Base-by-base conservation (phyloP, 2,113 vertebrate genomes). In the Dissostichus mawsoni region DNA sequence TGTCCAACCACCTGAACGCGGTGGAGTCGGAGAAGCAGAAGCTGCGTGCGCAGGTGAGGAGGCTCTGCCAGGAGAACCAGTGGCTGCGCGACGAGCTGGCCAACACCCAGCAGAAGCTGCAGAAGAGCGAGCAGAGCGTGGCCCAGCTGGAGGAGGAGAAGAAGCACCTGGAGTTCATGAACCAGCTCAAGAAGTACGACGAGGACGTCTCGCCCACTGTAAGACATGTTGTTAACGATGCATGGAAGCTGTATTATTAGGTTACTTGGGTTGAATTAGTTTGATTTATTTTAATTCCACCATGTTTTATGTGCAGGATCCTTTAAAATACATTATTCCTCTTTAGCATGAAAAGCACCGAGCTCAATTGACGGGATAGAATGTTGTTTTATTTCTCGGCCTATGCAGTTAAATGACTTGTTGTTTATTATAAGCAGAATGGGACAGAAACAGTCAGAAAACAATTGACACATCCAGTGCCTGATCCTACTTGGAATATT, bases 1-100 rank as follows among this genome's bases (percentile, higher is more conserved):
- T 99, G 78, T 98, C 98, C 79, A 97, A 95, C 93, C 98, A 99
- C 78, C 94, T 99, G 92, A 99, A 97, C 13, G 97, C 97, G 0
- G 98, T 99, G 91, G 98, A 99, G 93, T 99, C 98, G 0, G 98
- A 99, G 95, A 99, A 99, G 93, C 98, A 99, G 95, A 99, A 99
- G 91, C 93, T 99, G 83, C 96, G 98, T 0, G 98, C 98, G 0
- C 98, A 99, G 94, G 98, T 99, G 50, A 93, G 98, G 51, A 95
- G 98, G 5, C 94, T 99, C 23, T 99, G 98, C 90, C 98, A 99
- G 94, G 98, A 99, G 86, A 99, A 99, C 93, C 97, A 98, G 94
- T 99, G 98, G 98, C 95, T 99, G 73, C 94, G 98, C 0, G 98
- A 99, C 0, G 98, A 99, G 90, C 95, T 99, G 81, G 98, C 98